Evolutionary conservation across 2,797 vertebrate genomes (phyloP), one percentile per base, ranked within the genome.

Genomic region (Enteromius anoplus): DNA sequence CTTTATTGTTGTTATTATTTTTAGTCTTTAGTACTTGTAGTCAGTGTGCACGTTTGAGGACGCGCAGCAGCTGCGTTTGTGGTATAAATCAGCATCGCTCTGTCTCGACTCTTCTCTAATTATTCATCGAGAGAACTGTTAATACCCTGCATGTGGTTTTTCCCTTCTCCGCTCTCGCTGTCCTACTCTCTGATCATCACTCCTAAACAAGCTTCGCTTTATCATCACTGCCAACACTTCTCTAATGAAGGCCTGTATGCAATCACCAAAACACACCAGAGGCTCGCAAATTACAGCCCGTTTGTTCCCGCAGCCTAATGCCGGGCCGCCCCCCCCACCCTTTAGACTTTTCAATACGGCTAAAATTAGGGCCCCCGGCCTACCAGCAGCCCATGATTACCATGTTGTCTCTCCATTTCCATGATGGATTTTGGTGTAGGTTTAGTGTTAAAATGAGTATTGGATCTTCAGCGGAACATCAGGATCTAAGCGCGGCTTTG

Each of bases 141-240:
- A 90, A 90, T 92, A 86, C 72, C 84, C 86, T 86, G 85, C 89
- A 87, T 89, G 87, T 87, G 87, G 86, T 86, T 84, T 65, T 62
- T 47, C 60, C 64, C 69, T 75, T 72, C 76, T 77, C 72, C 29
- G 21, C 81, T 73, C 82, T 78, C 37, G 21, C 62, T 78, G 71
- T 88, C 83, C 71, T 80, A 62, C 68, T 79, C 83, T 45, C 84
- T 84, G 78, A 86, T 86, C 85, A 75, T 86, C 85, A 75, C 82
- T 86, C 84, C 69, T 49, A 85, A 85, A 88, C 85, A 82, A 87
- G 84, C 78, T 37, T 62, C n/a, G 80, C 89, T 90, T 88, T 87
- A 88, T 88, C 85, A 85, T 83, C 83, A 78, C 87, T 82, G 86
- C 87, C 85, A 87, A 89, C 82, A 79, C 88, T 78, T 90, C 90